A percentile compares a stretch with the other conserved stretches of the same genome.
phyloP scores from a whole-genome alignment of 2,797 vertebrate species.

The Thalassophryne amazonica region DNA sequence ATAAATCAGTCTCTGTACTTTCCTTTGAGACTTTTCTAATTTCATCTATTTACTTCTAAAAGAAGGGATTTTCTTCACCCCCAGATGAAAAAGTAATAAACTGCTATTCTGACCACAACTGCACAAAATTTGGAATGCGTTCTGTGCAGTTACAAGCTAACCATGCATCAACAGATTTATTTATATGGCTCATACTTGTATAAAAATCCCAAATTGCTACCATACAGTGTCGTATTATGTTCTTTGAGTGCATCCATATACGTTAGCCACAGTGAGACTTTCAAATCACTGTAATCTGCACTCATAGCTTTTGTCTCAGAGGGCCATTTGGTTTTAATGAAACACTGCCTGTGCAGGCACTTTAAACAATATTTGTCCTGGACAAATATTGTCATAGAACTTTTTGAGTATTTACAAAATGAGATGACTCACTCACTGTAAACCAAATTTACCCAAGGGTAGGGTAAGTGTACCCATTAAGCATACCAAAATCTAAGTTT shows the following conservation, averaged over 20 bases:
- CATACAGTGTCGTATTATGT: slow-evolving; percentile 8
- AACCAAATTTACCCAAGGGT: no score
- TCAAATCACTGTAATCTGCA: background rate
- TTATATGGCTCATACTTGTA: background rate
- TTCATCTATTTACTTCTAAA: no score
- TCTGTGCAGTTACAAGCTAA: slow-evolving; percentile 1
- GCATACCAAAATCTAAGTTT: no score
- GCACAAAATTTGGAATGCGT: background rate
- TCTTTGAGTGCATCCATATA: background rate
- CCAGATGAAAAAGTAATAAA: no score
- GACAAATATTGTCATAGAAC: no score
- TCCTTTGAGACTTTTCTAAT: no score
- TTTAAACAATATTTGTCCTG: slow-evolving; percentile 61
- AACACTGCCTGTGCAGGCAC: slow-evolving; percentile 34
- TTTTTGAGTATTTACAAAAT: no score
- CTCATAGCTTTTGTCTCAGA: slow-evolving; percentile 7
- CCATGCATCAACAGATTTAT: slow-evolving; percentile 17
- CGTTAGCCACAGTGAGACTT: background rate
- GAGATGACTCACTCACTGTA: no score
- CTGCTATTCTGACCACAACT: background rate
- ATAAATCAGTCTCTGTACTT: no score
- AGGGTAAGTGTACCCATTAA: no score
- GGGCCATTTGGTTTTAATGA: slow-evolving; percentile 55
- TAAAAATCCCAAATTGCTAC: slow-evolving; percentile 10
- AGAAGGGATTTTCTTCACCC: no score